Evolutionary conservation across 2,797 vertebrate species (phyloP).

Genomic region (Valencia hispanica): DNA sequence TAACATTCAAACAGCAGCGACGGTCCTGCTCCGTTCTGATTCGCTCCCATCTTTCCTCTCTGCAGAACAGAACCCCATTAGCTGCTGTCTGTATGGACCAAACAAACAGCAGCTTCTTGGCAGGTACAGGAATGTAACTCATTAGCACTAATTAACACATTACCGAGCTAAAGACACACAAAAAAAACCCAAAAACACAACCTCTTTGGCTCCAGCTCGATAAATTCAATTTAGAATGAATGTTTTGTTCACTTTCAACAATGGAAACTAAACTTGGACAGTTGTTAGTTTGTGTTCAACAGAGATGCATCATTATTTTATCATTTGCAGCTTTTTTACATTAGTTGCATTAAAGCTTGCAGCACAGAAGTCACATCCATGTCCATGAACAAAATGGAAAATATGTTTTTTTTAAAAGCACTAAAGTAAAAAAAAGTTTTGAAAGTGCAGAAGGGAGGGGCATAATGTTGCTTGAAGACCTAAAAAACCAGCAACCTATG

Average conservation of each 20-base stretch:
- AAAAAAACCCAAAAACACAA: neutral
- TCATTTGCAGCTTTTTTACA: neutral
- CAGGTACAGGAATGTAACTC: neutral
- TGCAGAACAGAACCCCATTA: neutral
- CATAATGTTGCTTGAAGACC: neutral
- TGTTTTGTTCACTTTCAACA: neutral
- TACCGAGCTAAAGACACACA: neutral
- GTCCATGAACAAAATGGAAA: neutral
- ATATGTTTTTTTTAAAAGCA: neutral
- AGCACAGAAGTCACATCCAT: neutral
- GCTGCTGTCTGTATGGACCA: neutral
- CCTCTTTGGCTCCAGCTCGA: neutral
- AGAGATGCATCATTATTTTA: neutral
- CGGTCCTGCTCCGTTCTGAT: constrained; percentile 4
- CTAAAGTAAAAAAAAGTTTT: neutral
- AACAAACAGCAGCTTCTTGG: neutral
- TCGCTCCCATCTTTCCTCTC: neutral
- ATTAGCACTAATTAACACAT: constrained; percentile 8
- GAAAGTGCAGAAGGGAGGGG: neutral
- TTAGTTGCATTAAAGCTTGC: too few relatives aligned
- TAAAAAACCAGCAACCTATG: neutral
- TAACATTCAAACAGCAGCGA: neutral
- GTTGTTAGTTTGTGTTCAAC: neutral
- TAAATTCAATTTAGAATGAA: neutral
- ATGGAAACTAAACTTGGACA: neutral